Evolutionary conservation across 2,888 invertebrate genomes (phyloP).

Genomic region (Sclerodermus sp.): DNA sequence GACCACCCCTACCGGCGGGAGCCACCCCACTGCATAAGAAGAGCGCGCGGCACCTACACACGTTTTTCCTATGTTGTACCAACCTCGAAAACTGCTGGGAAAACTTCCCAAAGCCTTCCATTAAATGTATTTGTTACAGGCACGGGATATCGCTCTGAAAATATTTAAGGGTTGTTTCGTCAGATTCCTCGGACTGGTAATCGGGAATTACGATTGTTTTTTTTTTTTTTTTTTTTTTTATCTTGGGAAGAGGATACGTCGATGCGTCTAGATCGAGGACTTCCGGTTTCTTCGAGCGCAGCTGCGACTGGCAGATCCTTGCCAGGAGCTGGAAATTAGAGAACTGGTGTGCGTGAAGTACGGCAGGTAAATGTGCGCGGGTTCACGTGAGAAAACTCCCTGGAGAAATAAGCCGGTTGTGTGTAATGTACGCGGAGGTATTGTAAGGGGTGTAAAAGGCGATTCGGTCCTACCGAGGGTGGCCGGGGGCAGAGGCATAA

Average conservation of each 20-base stretch:
- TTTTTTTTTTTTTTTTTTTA: too few species aligned
- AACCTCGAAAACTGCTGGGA: not conserved
- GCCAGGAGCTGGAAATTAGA: not conserved
- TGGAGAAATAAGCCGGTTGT: constrained; percentile 53
- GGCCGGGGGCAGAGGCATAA: constrained; percentile 14
- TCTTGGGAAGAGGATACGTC: too few species aligned
- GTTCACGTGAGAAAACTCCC: constrained; percentile 50
- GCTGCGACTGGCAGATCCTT: too few species aligned
- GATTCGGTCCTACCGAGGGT: constrained; percentile 10
- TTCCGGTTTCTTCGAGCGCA: too few species aligned
- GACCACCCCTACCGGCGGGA: not conserved
- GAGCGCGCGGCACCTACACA: not conserved
- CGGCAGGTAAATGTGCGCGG: constrained; percentile 24
- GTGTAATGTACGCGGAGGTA: constrained; percentile 51
- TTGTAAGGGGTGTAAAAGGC: constrained; percentile 44
- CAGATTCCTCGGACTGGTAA: too few species aligned
- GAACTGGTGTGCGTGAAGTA: not conserved
- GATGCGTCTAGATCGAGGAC: too few species aligned
- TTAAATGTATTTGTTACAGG: too few species aligned
- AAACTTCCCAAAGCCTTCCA: too few species aligned
- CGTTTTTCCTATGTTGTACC: constrained; percentile 1
- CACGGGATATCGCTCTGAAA: too few species aligned
- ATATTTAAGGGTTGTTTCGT: too few species aligned
- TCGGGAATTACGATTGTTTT: too few species aligned
- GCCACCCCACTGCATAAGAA: not conserved